Evolutionary conservation across 2,888 invertebrate species (phyloP), one percentile per base, ranked within the genome.

Genomic region (Eubasilissa splendida): DNA sequence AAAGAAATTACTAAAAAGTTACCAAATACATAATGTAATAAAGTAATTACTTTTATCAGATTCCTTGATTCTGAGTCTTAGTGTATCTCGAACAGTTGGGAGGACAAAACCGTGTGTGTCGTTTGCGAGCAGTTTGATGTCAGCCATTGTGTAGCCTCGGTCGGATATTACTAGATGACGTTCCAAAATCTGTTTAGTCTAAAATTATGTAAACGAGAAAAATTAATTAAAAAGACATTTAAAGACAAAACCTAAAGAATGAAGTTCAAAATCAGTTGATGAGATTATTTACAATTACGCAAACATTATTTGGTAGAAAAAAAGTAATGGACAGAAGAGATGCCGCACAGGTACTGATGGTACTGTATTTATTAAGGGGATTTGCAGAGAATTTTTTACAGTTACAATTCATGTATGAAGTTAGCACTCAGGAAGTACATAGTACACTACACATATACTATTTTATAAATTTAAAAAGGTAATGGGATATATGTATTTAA

Each of bases 101-200:
- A 96, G 88, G 71, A 93, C 90, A 85, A 95, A 91, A 79, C 92
- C 91, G 85, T 91, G 89, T 76, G 93, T 92, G 85, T 94, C 94
- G 85, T 93, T 93, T n/a, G 93, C 93, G 84, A 94, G 88, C 84
- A 92, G 89, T 86, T 93, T 93, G 83, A 96, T 90, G 86, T 95
- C 94, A 81, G 95, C 95, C 92, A 97, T 95, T 81, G 95, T 95
- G 87, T 93, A 95, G n/a, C 94, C 92, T 71, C 91, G 91, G 84
- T 95, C 93, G 1, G 95, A 93, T 83, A 96, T 93, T 65, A 98
- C 94, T 84, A 98, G 91, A 89, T 98, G 98, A 81, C 97, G 93
- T 88, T 98, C 96, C 87, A 97, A 89, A 85, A 97, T 95, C 88
- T 94, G 93, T 85, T 93, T 93, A 0, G 95, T 94, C 96, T 96